Base-by-base conservation (phyloP, 37 sponge, comb jelly and placozoan species). In the Spongilla lacustris region DNA sequence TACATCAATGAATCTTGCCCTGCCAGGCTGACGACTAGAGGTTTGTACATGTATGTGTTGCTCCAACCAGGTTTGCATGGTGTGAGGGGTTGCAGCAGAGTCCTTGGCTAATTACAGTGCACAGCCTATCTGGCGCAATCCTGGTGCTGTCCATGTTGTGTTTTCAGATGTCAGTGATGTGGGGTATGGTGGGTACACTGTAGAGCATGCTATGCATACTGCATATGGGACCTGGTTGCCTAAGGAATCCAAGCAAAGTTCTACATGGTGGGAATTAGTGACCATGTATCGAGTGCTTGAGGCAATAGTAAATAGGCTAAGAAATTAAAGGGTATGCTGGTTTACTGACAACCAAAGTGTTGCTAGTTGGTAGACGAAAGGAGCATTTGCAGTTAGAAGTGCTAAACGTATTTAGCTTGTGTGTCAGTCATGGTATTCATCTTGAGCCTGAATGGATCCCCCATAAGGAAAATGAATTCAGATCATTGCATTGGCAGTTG, bases 401-500 rank as follows among this genome's bases (percentile, higher is more conserved):
- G 24, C 12, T 80, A 22, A 67, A 38, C 1, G 70, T 87, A 46
- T 80, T 87, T 46, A 24, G 19, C 34, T 12, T 78, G 24, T n/a
- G 50, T 19, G 50, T 79, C 32, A 30, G 32, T 22, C 5, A n/a
- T 21, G 19, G 26, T 24, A 87, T 87, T n/a, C 74, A 17, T 31
- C 29, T 86, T n/a, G 73, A 79, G 41, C 74, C 81, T 33, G 87
- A 80, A 32, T 87, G 87, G 87, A n/a, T n/a, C n/a, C n/a, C n/a
- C n/a, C n/a, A n/a, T n/a, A n/a, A 36, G 87, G 58, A 50, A 69
- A 49, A 11, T 46, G 66, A 87, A 87, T 72, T 72, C 36, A 24
- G 81, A 87, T 49, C 81, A 87, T 46, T 87, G 87, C 81, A 87
- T 46, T 87, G 87, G 87, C 23, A 29, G 66, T 27, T 87, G 46